phyloP scores from a whole-genome alignment of 2,113 vertebrate genomes.

The Pelodiscus sinensis region DNA sequence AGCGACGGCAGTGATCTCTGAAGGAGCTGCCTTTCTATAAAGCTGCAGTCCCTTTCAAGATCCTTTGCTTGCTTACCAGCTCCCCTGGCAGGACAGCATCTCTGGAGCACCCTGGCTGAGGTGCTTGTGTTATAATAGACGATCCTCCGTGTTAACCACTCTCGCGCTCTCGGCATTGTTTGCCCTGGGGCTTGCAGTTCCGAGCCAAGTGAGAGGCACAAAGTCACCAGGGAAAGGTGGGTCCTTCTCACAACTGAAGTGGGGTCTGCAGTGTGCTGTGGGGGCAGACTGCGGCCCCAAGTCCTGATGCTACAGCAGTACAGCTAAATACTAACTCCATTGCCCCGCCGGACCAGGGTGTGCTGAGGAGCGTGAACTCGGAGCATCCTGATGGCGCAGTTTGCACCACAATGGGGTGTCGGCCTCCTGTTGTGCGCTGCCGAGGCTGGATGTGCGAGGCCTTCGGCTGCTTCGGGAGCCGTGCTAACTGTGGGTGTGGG shows the following conservation, averaged over 20 bases:
- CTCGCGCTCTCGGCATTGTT: neutral
- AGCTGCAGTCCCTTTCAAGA: fast-evolving
- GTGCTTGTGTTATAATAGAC: neutral
- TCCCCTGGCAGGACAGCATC: neutral
- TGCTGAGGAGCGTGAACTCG: too few relatives aligned
- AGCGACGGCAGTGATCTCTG: fast-evolving
- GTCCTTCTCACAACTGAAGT: neutral
- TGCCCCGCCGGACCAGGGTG: neutral
- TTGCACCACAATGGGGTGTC: neutral
- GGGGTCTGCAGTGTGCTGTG: neutral
- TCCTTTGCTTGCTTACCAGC: neutral
- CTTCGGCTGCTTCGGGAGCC: neutral
- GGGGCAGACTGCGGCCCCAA: neutral
- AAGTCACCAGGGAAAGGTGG: neutral
- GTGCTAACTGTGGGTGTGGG: neutral
- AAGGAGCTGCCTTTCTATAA: fast-evolving
- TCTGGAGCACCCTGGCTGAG: neutral
- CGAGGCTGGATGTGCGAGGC: neutral
- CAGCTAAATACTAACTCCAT: neutral
- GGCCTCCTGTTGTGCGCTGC: neutral
- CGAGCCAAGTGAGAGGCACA: neutral
- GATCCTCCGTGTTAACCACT: neutral
- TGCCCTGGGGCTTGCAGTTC: neutral
- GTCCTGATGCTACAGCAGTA: neutral
- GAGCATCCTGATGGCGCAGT: neutral